Percentiles rank a stretch among this genome's conserved stretches.
These are phyloP conservation scores for Craseonycteris thonglongyai DNA, from an alignment of 2,113 vertebrate genomes.

Conservation along the genomic window DNA sequence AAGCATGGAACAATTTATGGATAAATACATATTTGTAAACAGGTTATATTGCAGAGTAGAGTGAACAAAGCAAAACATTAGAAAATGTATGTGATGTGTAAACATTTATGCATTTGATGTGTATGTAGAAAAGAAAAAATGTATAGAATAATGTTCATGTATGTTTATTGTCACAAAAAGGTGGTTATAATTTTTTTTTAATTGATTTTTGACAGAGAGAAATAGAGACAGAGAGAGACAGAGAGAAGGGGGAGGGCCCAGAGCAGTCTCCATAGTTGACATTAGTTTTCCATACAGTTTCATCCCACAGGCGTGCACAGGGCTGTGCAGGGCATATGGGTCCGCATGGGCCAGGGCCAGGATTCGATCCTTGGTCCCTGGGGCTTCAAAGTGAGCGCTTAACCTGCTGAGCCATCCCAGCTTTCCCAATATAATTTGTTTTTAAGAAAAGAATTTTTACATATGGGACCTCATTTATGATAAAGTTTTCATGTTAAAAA, in stretches of 20 bases:
- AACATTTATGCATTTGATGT: neutral
- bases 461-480: neutral
- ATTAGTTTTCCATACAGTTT: no score
- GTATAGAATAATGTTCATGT: neutral
- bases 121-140: neutral
- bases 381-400: no score
- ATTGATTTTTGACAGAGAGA: no score
- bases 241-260: no score
- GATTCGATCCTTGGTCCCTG: no score
- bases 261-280: no score
- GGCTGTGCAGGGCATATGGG: no score
- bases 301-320: no score
- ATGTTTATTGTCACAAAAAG: neutral
- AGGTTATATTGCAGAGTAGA: neutral
- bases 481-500: neutral
- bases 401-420: no score
- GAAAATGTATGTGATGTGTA: neutral
- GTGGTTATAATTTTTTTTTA: neutral
- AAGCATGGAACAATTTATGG: neutral
- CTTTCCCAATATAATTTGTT: no score
- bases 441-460: neutral
- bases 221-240: no score
- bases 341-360: no score
- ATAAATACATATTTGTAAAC: neutral
- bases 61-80: neutral